phyloP scores from a whole-genome alignment of 2,888 invertebrate species.

The Bugulina stolonifera region DNA sequence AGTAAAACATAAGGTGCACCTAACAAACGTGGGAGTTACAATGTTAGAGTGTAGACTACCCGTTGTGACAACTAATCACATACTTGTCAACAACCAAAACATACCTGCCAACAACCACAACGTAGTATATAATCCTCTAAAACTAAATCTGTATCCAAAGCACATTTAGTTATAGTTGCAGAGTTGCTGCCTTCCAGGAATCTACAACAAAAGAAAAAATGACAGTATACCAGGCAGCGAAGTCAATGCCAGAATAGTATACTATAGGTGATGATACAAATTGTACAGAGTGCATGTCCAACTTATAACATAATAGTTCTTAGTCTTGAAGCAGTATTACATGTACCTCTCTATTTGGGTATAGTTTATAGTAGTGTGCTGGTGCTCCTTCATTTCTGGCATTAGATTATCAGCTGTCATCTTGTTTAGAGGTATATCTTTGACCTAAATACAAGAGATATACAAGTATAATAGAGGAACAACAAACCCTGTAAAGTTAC shows the following conservation, averaged over 20 bases:
- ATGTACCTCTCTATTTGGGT: conserved; percentile 52
- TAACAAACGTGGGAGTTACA: no score
- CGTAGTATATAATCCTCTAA: conserved; percentile 31
- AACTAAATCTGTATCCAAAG: conserved; percentile 62
- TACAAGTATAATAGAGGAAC: no score
- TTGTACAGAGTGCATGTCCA: no score
- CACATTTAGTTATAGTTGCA: conserved; percentile 76
- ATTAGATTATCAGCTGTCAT: conserved; percentile 63
- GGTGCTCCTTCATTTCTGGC: conserved; percentile 72
- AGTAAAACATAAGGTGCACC: no score
- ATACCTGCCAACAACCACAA: not conserved
- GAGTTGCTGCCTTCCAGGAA: conserved; percentile 64
- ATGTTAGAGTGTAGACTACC: no score
- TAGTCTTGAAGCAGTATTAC: not conserved
- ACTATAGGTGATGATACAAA: not conserved
- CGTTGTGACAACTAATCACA: no score
- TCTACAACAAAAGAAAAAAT: not conserved
- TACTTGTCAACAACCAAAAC: not conserved
- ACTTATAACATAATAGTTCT: no score
- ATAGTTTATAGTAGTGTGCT: conserved; percentile 75
- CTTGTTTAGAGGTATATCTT: conserved; percentile 49
- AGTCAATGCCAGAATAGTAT: not conserved
- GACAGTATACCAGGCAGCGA: not conserved
- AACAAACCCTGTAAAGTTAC: no score
- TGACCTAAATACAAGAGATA: no score